These are phyloP conservation scores for Drosophila percnosoma DNA, from an alignment of 2,888 invertebrate species.

Conservation along the genomic window DNA sequence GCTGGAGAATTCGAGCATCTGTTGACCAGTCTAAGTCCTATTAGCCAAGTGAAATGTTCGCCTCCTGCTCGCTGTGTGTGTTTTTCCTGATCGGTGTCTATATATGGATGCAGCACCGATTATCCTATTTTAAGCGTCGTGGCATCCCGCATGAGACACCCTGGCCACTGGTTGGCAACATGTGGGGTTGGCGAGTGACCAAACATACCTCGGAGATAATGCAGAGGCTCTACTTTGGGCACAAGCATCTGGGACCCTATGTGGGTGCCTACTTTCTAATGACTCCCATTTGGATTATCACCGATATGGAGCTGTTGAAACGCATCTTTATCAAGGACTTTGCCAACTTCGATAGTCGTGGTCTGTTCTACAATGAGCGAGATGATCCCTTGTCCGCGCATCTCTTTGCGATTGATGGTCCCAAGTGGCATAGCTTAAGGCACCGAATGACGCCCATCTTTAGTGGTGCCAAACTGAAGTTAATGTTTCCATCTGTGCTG, in stretches of 20 bases:
- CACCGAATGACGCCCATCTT: conserved; percentile 82
- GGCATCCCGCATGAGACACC: conserved; percentile 67
- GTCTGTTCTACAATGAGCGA: conserved; percentile 75
- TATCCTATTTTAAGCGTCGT: conserved; percentile 59
- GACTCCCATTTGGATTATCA: conserved; percentile 59
- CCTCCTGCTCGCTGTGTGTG: conserved; percentile 14
- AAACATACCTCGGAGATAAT: conserved; percentile 54
- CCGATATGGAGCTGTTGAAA: conserved; percentile 78
- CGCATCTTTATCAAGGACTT: conserved; percentile 82
- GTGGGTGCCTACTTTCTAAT: conserved; percentile 77
- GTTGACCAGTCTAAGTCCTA: conserved; percentile 12
- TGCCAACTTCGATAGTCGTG: conserved; percentile 80
- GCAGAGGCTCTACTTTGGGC: conserved; percentile 63
- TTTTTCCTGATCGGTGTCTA: conserved; percentile 21
- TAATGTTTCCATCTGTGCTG: conserved; percentile 77
- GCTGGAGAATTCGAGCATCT: neutral
- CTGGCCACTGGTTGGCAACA: conserved; percentile 63
- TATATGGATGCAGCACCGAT: conserved; percentile 52
- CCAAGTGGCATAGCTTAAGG: conserved; percentile 83
- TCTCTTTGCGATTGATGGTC: conserved; percentile 83
- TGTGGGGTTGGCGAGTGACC: conserved; percentile 49
- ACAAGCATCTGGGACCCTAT: conserved; percentile 75
- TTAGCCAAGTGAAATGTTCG: conserved; percentile 23
- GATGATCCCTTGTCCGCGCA: conserved; percentile 84
- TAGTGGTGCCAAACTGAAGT: conserved; percentile 82